Conservation (phyloP, 1,140 invertebrate species). For the Heterodera carotae region DNA sequence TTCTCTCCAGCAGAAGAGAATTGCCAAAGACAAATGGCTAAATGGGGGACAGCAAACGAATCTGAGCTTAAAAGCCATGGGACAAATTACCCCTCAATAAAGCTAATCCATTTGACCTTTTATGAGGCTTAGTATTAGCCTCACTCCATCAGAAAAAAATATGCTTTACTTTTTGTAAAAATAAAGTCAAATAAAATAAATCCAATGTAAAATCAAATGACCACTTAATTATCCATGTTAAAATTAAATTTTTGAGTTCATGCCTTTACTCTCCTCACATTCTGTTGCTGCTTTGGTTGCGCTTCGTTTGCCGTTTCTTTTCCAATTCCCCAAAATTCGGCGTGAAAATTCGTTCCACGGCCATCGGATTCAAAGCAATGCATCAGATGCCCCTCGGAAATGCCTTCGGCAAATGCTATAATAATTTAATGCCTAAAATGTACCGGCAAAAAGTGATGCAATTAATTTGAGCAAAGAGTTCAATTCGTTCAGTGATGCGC, state of each 20-base stretch:
- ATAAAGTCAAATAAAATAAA: too few species aligned
- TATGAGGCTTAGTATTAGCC: too few species aligned
- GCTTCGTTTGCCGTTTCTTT: neutral
- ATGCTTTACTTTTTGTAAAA: too few species aligned
- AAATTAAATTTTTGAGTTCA: too few species aligned
- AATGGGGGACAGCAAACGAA: neutral
- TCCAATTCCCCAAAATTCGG: neutral
- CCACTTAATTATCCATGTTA: too few species aligned
- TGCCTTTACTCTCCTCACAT: neutral
- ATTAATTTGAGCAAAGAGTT: constrained; percentile 28
- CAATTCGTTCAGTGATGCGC: constrained; percentile 25
- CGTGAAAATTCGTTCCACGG: neutral
- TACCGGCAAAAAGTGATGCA: constrained; percentile 33
- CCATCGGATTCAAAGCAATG: constrained; percentile 1
- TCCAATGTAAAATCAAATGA: too few species aligned
- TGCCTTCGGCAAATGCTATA: constrained; percentile 7
- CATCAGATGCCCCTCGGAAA: constrained; percentile 24
- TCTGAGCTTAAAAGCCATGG: neutral
- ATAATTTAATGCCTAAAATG: neutral
- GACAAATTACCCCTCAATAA: too few species aligned
- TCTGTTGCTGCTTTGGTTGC: neutral
- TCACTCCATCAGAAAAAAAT: too few species aligned
- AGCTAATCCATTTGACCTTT: too few species aligned
- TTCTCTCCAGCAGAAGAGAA: constrained; percentile 18
- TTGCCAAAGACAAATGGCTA: constrained; percentile 2